These are phyloP conservation scores for Cichladusa arquata DNA, from an alignment of 2,113 vertebrate genomes.

Conservation along the genomic window DNA sequence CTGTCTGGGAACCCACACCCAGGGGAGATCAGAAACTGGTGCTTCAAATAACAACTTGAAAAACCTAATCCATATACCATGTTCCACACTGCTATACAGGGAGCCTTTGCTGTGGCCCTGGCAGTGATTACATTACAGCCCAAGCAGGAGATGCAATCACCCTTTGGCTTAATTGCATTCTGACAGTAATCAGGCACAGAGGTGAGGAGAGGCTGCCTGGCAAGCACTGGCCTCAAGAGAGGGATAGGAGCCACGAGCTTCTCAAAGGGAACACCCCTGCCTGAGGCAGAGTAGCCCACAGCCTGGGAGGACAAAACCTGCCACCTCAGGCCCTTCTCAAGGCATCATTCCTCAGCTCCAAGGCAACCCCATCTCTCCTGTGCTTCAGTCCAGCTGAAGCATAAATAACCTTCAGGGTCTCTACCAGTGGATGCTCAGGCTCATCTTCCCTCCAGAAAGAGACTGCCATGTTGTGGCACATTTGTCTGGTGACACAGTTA, in stretches of 20 bases:
- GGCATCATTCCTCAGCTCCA: neutral
- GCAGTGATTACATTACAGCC: neutral
- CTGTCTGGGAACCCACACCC: neutral
- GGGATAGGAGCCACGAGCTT: neutral
- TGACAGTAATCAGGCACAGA: neutral
- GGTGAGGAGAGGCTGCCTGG: neutral
- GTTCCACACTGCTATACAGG: neutral
- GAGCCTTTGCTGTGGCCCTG: neutral
- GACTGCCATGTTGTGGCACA: neutral
- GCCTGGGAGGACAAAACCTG: neutral
- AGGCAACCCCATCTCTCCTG: neutral
- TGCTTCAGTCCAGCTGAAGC: neutral
- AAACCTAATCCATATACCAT: neutral
- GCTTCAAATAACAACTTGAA: neutral
- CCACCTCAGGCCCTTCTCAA: neutral
- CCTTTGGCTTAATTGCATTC: neutral
- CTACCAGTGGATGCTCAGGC: neutral
- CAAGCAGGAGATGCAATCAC: neutral
- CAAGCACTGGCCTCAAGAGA: neutral
- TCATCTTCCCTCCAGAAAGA: neutral
- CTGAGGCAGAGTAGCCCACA: neutral
- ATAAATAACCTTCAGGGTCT: neutral
- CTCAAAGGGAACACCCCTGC: neutral
- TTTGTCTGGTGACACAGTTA: neutral
- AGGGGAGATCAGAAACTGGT: neutral